Conservation (phyloP, 2,113 vertebrate genomes). For the Emydura subglobosa region DNA sequence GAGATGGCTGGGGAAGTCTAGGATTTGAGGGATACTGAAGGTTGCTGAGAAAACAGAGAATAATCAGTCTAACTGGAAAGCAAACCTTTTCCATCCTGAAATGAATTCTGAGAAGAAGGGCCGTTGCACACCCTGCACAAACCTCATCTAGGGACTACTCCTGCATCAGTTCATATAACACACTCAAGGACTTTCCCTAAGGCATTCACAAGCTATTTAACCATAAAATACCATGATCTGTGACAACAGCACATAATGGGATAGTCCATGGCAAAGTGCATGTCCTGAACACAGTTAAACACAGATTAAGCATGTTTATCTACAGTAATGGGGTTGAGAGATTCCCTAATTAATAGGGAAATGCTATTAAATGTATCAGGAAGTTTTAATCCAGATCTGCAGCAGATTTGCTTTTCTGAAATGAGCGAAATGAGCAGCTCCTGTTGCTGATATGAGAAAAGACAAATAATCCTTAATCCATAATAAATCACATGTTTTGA, state of each 20-base stretch:
- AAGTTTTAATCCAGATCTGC: background rate
- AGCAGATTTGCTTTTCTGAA: rapidly evolving
- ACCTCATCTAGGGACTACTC: background rate
- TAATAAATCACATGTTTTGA: background rate
- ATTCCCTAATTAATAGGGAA: background rate
- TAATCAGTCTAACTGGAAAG: background rate
- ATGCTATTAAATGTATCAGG: background rate
- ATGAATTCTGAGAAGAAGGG: background rate
- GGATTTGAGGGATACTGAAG: rapidly evolving
- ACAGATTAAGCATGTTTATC: rapidly evolving
- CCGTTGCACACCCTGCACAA: background rate
- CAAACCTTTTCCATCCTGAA: background rate
- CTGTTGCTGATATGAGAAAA: background rate
- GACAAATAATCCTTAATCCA: background rate
- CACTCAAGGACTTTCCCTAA: background rate
- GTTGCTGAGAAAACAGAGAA: background rate
- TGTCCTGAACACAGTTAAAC: background rate
- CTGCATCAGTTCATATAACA: rapidly evolving
- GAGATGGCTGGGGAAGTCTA: background rate
- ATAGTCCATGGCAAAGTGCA: background rate
- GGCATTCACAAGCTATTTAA: background rate
- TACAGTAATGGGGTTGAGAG: background rate
- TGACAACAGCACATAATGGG: background rate
- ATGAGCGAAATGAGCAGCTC: background rate
- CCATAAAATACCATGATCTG: background rate